Conservation (phyloP, 2,113 vertebrate species). For the Tetrao urogallus region DNA sequence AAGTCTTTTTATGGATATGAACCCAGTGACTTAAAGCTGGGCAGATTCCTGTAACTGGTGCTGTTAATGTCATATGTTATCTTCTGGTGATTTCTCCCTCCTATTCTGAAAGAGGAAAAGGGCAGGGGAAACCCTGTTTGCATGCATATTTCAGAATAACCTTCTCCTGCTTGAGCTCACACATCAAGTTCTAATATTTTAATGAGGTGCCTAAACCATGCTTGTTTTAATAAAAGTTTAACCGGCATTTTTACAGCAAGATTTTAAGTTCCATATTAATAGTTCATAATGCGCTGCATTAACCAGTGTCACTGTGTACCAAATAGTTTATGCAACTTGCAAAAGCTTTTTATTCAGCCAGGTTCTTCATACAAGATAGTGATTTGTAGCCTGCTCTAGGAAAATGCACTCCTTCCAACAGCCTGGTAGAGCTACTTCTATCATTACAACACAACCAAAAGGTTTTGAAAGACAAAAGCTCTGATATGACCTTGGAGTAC, state of each 20-base stretch:
- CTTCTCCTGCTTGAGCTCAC: not conserved
- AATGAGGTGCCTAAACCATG: not conserved
- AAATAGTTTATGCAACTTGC: not conserved
- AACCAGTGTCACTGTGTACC: not conserved
- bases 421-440: not conserved
- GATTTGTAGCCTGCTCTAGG: not conserved
- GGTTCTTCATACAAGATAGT: not conserved
- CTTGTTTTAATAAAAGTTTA: slow-evolving; percentile 60
- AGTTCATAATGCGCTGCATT: not conserved
- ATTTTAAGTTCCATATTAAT: slow-evolving; percentile 31
- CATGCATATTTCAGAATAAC: slow-evolving; percentile 41
- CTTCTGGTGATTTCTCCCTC: not conserved
- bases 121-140: not conserved
- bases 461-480: not conserved
- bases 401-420: not conserved
- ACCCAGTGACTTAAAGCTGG: not conserved
- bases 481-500: not conserved
- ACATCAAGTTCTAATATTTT: slow-evolving; percentile 1
- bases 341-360: not conserved
- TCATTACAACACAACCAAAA: not conserved
- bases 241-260: slow-evolving; percentile 29
- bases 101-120: not conserved
- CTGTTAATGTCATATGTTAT: not conserved
- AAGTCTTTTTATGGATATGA: not conserved
- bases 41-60: not conserved